Evolutionary conservation across 92 coral and sea anemone species (phyloP).

Genomic region (Diadumene lineata): DNA sequence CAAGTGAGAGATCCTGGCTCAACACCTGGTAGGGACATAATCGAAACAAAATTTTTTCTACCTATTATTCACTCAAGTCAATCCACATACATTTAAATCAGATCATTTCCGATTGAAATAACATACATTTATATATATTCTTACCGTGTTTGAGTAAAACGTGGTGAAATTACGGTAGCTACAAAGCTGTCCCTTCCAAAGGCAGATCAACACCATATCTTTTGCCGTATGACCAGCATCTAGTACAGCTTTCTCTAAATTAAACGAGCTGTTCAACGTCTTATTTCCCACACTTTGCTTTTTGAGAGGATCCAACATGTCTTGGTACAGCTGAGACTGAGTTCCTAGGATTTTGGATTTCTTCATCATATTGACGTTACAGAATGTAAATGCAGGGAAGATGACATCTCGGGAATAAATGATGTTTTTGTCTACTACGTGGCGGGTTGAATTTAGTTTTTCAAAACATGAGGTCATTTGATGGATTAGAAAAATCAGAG

Average conservation of each 20-base stretch:
- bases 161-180: conserved; percentile 55
- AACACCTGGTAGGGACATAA: too few relatives aligned
- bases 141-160: conserved; percentile 33
- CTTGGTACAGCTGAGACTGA: conserved; percentile 41
- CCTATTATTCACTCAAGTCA: too few relatives aligned
- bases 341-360: conserved; percentile 48
- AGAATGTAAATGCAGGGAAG: too few relatives aligned
- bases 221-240: conserved; percentile 51
- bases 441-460: conserved; percentile 24
- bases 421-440: conserved; percentile 23
- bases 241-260: too few relatives aligned
- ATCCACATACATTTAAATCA: too few relatives aligned
- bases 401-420: conserved; percentile 41
- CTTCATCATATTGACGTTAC: conserved; percentile 51
- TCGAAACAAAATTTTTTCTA: too few relatives aligned
- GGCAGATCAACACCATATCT: conserved; percentile 37
- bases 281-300: not conserved
- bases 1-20: too few relatives aligned
- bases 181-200: conserved; percentile 57
- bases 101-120: too few relatives aligned
- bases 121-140: too few relatives aligned
- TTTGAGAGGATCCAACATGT: conserved; percentile 21
- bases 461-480: conserved; percentile 18
- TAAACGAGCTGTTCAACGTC: too few relatives aligned
- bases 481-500: conserved; percentile 1